Evolutionary conservation across 2,888 invertebrate genomes (phyloP).

Genomic region (Amaurobius ferox): DNA sequence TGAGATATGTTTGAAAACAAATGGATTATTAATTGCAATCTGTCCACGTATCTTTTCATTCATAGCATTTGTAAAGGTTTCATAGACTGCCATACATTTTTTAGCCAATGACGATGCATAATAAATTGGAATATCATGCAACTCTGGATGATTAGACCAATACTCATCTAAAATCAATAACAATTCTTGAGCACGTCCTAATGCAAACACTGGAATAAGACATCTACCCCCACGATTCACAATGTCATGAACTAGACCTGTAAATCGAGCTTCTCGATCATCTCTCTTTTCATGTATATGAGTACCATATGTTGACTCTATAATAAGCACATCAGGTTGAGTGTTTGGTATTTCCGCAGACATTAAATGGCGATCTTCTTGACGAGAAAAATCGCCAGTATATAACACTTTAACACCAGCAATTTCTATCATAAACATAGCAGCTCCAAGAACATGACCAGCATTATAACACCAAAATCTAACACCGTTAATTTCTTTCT

Average conservation of each 20-base stretch:
- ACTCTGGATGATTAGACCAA: conserved; percentile 97
- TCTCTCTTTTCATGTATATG: conserved; percentile 99
- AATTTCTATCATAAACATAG: conserved; percentile 99
- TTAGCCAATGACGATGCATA: conserved; percentile 99
- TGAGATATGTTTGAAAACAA: conserved; percentile 98
- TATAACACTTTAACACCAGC: conserved; percentile 96
- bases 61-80: conserved; percentile 99
- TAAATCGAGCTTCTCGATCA: conserved; percentile 95
- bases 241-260: conserved; percentile 94
- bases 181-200: conserved; percentile 97
- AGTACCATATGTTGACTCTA: conserved; percentile 99
- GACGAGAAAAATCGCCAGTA: conserved; percentile 98
- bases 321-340: conserved; percentile 97
- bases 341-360: conserved; percentile 98
- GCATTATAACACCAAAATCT: conserved; percentile 99
- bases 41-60: conserved; percentile 97
- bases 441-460: conserved; percentile 98
- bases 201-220: conserved; percentile 98
- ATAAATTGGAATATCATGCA: conserved; percentile 99
- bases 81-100: conserved; percentile 99
- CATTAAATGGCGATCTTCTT: conserved; percentile 99
- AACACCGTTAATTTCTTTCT: conserved; percentile 94
- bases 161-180: conserved; percentile 96
- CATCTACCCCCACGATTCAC: conserved; percentile 98
- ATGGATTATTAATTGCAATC: conserved; percentile 98